Base-by-base conservation (phyloP, 2,888 invertebrate species). In the Tromatobia lineatoria region DNA sequence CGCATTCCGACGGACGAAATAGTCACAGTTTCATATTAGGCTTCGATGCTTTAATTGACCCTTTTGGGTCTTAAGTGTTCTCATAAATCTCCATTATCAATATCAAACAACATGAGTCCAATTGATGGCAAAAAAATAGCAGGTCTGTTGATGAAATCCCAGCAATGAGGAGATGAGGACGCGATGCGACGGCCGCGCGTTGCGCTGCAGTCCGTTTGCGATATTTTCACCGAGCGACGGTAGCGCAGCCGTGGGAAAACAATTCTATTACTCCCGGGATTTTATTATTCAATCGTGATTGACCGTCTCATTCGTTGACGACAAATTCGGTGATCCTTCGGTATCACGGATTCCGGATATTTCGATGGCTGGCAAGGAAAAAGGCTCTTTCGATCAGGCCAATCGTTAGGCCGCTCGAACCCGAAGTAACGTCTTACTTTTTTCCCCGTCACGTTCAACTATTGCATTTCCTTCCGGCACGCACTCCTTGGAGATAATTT, bases 81-180 rank as follows among this genome's bases (percentile, higher is more conserved):
- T 92, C 89, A 83, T 90, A 91, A 69, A 90, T 91, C 83, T 91
- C 87, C 90, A 89, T 91, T 64, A 82, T 74, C 45, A n/a, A 25
- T 38, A 25, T 15, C 1, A 38, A 23, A n/a, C 18, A 8, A 23
- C 67, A 18, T 10, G 29, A 25, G 15, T 47, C 15, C 1, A 50
- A 57, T 57, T 25, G 57, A 57, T 57, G 13, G 23, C 25, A 15
- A 57, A 11, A 13, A 13, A 57, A 57, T 4, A 2, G 1, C 23
- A 25, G 13, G 23, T 3, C 2, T 13, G 11, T 25, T 3, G 57
- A 57, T 25, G 23, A 25, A 25, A 15, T 10, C 23, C 10, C 54
- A 8, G 54, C 29, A 34, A 4, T 4, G 23, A 25, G 11, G 10
- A 18, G 50, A 61, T n/a, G 47, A 23, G 61, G 38, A 38, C 69